Evolutionary conservation across 2,888 invertebrate genomes (phyloP).

Genomic region (Stramonita haemastoma): DNA sequence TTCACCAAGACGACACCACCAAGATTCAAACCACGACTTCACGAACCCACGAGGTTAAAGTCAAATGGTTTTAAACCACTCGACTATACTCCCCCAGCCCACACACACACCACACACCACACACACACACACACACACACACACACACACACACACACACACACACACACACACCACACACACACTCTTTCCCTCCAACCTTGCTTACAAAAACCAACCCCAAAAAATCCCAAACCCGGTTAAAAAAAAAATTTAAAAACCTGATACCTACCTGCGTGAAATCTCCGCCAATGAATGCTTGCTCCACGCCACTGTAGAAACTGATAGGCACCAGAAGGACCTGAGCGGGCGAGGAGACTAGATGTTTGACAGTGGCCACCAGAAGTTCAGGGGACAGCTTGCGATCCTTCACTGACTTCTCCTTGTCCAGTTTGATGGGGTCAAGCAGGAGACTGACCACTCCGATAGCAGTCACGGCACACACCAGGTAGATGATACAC

Average conservation of each 20-base stretch:
- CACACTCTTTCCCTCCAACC: not conserved
- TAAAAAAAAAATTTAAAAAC: no score
- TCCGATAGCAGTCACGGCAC: conserved; percentile 89
- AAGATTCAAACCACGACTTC: no score
- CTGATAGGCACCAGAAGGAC: conserved; percentile 95
- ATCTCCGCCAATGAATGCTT: conserved; percentile 93
- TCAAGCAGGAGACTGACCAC: conserved; percentile 93
- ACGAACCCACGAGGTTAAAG: no score
- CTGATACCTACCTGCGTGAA: conserved; percentile 77
- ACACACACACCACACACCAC: no score
- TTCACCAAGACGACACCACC: no score
- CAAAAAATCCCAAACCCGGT: not conserved
- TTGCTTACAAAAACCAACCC: not conserved
- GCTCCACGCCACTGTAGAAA: conserved; percentile 97
- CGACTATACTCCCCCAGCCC: no score
- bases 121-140: conserved; percentile 22
- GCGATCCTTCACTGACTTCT: conserved; percentile 43
- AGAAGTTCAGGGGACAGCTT: conserved; percentile 58
- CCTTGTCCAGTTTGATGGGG: conserved; percentile 72
- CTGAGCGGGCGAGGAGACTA: conserved; percentile 90
- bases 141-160: conserved; percentile 21
- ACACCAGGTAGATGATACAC: conserved; percentile 91
- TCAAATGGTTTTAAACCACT: no score
- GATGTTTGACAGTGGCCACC: conserved; percentile 88
- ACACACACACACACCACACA: conserved; percentile 14